Evolutionary conservation across 2,113 vertebrate species (phyloP).

Genomic region (Recurvirostra avosetta): DNA sequence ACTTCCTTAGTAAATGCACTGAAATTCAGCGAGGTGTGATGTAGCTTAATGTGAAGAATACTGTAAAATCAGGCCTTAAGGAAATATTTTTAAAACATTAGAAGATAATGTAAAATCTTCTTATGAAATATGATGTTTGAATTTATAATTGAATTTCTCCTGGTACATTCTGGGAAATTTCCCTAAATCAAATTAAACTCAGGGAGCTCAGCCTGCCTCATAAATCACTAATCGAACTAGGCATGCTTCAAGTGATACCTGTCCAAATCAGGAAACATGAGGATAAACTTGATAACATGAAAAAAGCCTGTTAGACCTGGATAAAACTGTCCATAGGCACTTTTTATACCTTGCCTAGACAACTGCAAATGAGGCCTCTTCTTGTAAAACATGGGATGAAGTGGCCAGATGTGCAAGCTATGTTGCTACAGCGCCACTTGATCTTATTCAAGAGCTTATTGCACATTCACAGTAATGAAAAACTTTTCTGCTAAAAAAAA

Average conservation of each 20-base stretch:
- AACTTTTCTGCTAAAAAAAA: not conserved
- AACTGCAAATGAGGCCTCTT: not conserved
- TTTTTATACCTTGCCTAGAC: not conserved
- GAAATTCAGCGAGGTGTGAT: not conserved
- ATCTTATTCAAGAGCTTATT: not conserved
- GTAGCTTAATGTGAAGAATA: not conserved
- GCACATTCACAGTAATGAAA: not conserved
- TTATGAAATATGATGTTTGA: not conserved
- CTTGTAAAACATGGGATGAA: not conserved
- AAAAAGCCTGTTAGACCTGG: too few relatives aligned
- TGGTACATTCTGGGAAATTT: conserved; percentile 33
- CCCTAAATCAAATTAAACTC: conserved; percentile 6
- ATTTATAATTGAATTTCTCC: not conserved
- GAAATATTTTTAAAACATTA: not conserved
- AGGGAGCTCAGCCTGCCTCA: not conserved
- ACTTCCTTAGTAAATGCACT: not conserved
- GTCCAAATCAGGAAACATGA: too few relatives aligned
- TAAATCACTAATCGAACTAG: not conserved
- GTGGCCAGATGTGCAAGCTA: not conserved
- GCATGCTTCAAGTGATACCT: not conserved
- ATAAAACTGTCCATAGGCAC: not conserved
- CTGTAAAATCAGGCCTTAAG: not conserved
- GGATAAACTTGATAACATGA: too few relatives aligned
- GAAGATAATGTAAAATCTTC: not conserved
- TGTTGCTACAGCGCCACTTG: not conserved